Percentiles rank a stretch among this genome's conserved stretches.
Evolutionary conservation across 37 sponge, comb jelly and placozoan genomes (phyloP).

Genomic region (Beroe ovata): DNA sequence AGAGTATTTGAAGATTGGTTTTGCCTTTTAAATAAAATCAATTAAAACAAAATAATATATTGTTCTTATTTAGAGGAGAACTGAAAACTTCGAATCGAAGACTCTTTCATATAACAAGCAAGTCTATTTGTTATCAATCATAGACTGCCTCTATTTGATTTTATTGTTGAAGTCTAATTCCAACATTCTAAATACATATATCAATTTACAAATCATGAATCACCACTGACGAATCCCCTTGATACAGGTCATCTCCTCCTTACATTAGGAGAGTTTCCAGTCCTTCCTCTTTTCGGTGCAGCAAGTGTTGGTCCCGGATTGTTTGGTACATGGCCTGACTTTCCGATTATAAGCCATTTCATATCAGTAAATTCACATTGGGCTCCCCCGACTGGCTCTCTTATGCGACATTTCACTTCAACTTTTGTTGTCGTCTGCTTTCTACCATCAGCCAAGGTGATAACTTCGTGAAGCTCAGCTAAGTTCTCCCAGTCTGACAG

Average conservation of each 20-base stretch:
- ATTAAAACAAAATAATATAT: too few relatives aligned
- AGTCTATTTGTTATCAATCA: too few relatives aligned
- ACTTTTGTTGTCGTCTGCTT: conserved; percentile 53
- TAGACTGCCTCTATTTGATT: too few relatives aligned
- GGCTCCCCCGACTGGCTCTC: conserved; percentile 59
- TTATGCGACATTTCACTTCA: conserved; percentile 23
- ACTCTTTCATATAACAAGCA: too few relatives aligned
- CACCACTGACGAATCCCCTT: too few relatives aligned
- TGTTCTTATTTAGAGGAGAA: too few relatives aligned
- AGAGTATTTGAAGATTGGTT: too few relatives aligned
- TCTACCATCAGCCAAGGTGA: conserved; percentile 37
- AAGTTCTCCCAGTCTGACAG: conserved; percentile 51
- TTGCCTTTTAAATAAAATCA: too few relatives aligned
- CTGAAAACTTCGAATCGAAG: too few relatives aligned
- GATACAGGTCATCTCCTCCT: conserved; percentile 9
- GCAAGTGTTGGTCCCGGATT: conserved; percentile 33
- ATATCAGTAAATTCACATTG: conserved; percentile 39
- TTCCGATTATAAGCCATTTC: conserved; percentile 51
- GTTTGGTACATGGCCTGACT: conserved; percentile 16
- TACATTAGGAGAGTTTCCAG: conserved; percentile 1
- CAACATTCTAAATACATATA: too few relatives aligned
- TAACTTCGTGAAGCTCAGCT: conserved; percentile 29
- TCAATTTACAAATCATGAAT: too few relatives aligned
- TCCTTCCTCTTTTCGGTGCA: background rate
- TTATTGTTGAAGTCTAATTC: too few relatives aligned